Base-by-base conservation (phyloP, 2,113 vertebrate species). In the Odontesthes bonariensis region DNA sequence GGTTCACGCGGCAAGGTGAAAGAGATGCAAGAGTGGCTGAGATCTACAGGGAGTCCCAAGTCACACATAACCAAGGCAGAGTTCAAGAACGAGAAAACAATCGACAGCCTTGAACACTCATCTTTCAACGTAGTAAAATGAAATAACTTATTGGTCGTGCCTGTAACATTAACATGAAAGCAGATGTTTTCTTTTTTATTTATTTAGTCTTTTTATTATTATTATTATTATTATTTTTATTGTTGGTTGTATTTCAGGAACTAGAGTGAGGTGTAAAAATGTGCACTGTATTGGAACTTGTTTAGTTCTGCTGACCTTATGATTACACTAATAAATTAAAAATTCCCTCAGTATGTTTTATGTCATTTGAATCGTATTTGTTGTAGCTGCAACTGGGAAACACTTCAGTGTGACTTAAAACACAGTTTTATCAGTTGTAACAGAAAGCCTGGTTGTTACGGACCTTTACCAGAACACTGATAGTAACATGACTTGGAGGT, bases 11-110 rank as follows among this genome's bases (percentile, higher is more conserved):
- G 79, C 74, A 91, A 93, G 54, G 96, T 99, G 2, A 90, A 57
- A 69, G 88, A 93, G 64, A 97, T 98, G 96, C 94, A 99, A 75
- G 91, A 95, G 22, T 99, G 97, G 98, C 94, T 99, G 51, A 86
- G 86, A 79, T 93, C 91, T 70, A 94, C 69, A 0, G 97, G 98
- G 51, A 99, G 97, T 67, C 98, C 97, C 40, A 95, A 96, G 71
- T 97, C 97, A 0, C 77, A 84, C 55, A 97, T 99, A 55, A 90
- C 86, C 69, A 94, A 88, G 70, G 95, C 95, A 0, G 94, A 96
- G 69, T 99, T 99, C 92, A 92, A 40, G 76, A 96, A 97, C 0
- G 96, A 98, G 88, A 97, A 92, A 91, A 82, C 77, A 66, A 85
- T 97, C 0, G 0, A 79, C 17, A 86, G 59, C 0, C 79, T 96